These are phyloP conservation scores for Cheilosia grossa DNA, from an alignment of 2,888 invertebrate species.

Conservation along the genomic window DNA sequence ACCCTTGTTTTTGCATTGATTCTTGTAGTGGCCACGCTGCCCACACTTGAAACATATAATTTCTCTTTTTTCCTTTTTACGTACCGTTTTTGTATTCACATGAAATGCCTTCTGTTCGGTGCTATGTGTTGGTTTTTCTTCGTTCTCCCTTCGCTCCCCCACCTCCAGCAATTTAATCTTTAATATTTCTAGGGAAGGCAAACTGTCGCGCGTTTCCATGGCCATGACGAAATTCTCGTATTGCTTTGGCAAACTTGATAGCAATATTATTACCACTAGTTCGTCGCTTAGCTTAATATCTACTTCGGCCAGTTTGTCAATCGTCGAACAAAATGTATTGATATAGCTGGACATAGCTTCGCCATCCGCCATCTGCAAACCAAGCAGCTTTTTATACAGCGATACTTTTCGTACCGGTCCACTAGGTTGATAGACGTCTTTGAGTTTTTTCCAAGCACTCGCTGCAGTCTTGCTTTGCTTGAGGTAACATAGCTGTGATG, in stretches of 20 bases:
- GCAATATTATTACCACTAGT: constrained; percentile 48
- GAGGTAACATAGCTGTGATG: constrained; percentile 56
- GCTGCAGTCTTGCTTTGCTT: constrained; percentile 50
- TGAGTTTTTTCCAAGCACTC: constrained; percentile 51
- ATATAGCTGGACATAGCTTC: constrained; percentile 48
- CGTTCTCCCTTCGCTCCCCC: constrained; percentile 32
- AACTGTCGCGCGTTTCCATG: constrained; percentile 39
- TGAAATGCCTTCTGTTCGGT: constrained; percentile 55
- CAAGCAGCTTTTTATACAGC: constrained; percentile 63
- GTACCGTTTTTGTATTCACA: constrained; percentile 28
- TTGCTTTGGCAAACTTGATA: constrained; percentile 49
- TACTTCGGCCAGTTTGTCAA: constrained; percentile 49
- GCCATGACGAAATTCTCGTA: constrained; percentile 51
- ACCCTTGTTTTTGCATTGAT: constrained; percentile 41
- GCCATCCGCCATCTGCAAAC: constrained; percentile 49
- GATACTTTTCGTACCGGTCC: constrained; percentile 63
- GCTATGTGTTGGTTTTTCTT: constrained; percentile 25
- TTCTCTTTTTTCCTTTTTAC: constrained; percentile 42
- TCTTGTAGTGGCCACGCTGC: constrained; percentile 37
- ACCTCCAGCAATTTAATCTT: constrained; percentile 49
- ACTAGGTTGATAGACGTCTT: constrained; percentile 57
- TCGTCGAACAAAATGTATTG: constrained; percentile 49
- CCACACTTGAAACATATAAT: constrained; percentile 38
- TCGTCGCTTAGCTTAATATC: constrained; percentile 37
- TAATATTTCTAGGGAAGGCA: constrained; percentile 36